Base-by-base conservation (phyloP, 2,888 invertebrate genomes). In the Cactoblastis cactorum region DNA sequence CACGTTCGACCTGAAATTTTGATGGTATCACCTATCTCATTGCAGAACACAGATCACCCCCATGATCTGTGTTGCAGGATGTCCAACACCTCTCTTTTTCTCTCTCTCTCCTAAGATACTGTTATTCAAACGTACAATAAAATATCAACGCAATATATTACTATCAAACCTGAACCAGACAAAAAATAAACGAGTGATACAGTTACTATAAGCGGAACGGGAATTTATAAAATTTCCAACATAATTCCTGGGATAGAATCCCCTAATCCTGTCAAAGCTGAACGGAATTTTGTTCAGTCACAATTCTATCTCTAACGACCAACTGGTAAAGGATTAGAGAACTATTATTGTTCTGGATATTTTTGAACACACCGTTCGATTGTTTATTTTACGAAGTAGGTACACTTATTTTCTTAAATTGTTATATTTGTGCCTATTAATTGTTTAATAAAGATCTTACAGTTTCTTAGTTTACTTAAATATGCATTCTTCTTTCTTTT, bases 251-350 rank as follows among this genome's bases (percentile, higher is more conserved):
- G 55, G 52, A 52, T 49, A 50, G 52, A 57, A 65, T 57, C 60
- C 62, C 53, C 49, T 64, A 63, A 64, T 61, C 63, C 59, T 59
- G 55, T 58, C 61, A 61, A 59, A 66, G 62, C 59, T 68, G 63
- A 61, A 66, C 62, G 65, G 65, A 69, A 71, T 68, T 71, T 71
- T 64, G 65, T 71, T 67, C 70, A 72, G 63, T 59, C 63, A 64
- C 70, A 80, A 76, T 75, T 49, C 41, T 41, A 54, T 58, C 71
- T 69, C 66, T 70, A 67, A 73, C 67, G 65, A 69, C 66, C 69
- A 67, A 73, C 67, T 65, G 70, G 69, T 74, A 73, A 76, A 75
- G 80, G 81, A 82, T 83, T 82, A 82, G 67, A 58, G 61, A 71
- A 72, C 79, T 75, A 75, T 76, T 69, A 74, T 56, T 66, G 68